Conservation (phyloP, 2,888 invertebrate genomes). For the Brenthis daphne region DNA sequence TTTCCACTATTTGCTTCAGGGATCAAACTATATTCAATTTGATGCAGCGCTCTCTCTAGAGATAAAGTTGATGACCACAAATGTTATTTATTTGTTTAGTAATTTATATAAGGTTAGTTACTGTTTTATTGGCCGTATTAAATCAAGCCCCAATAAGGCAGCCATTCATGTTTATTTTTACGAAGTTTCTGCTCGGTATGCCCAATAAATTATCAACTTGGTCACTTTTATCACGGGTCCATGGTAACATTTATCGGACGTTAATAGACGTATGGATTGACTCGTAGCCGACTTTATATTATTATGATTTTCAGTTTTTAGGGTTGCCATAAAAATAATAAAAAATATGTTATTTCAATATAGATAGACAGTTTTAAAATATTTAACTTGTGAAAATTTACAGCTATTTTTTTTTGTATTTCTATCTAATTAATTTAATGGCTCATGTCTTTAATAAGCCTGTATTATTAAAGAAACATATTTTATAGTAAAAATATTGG, state of each 20-base stretch:
- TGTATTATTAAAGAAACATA: no score
- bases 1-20: slow-evolving; percentile 39
- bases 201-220: slow-evolving; percentile 79
- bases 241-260: slow-evolving; percentile 70
- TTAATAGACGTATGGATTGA: slow-evolving; percentile 58
- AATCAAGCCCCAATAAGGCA: slow-evolving; percentile 82
- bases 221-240: slow-evolving; percentile 79
- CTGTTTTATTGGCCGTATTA: slow-evolving; percentile 81
- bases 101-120: slow-evolving; percentile 83
- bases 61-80: slow-evolving; percentile 75
- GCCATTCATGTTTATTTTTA: slow-evolving; percentile 82
- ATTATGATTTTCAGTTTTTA: slow-evolving; percentile 18
- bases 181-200: slow-evolving; percentile 79
- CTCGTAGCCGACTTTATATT: slow-evolving; percentile 23
- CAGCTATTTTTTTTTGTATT: no score
- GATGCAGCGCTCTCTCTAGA: slow-evolving; percentile 43
- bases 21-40: slow-evolving; percentile 42
- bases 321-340: slow-evolving; percentile 17
- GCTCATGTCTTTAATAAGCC: no score
- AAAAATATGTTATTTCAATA: slow-evolving; percentile 1
- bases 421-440: no score
- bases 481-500: neutral
- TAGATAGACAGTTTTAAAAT: no score
- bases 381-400: no score
- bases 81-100: slow-evolving; percentile 82